Evolutionary conservation across 2,113 vertebrate species (phyloP).

Genomic region (Callopanchax toddi): DNA sequence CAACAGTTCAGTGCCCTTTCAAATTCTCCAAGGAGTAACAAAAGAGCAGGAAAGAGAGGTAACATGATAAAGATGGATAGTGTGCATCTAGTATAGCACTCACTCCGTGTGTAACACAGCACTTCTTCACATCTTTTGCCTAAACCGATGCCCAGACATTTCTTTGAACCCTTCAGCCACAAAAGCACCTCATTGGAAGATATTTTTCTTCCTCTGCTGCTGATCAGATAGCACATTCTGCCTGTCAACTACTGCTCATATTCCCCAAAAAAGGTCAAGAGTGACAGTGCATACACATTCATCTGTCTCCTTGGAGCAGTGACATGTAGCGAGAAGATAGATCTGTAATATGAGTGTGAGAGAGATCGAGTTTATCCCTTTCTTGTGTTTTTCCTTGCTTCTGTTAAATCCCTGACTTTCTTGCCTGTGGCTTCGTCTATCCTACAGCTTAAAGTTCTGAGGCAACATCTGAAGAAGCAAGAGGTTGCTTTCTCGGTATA

Average conservation of each 20-base stretch:
- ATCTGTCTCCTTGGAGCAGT: slow-evolving; percentile 35
- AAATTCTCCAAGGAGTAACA: slow-evolving; percentile 55
- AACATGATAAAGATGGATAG: slow-evolving; percentile 62
- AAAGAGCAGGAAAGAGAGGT: slow-evolving; percentile 53
- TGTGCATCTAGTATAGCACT: slow-evolving; percentile 30
- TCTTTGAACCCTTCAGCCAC: slow-evolving; percentile 15
- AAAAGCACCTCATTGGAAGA: slow-evolving; percentile 8
- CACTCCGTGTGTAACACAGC: slow-evolving; percentile 28
- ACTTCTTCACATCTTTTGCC: slow-evolving; percentile 2
- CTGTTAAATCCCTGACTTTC: slow-evolving; percentile 46
- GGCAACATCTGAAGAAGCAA: neutral
- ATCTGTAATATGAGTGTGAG: slow-evolving; percentile 47
- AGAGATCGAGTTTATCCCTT: slow-evolving; percentile 18
- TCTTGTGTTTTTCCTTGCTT: slow-evolving; percentile 16
- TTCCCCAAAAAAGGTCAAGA: slow-evolving; percentile 7
- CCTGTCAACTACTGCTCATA: slow-evolving; percentile 19
- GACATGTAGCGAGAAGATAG: slow-evolving; percentile 35
- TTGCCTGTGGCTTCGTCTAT: slow-evolving; percentile 25
- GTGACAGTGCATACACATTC: slow-evolving; percentile 11
- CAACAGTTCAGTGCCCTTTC: slow-evolving; percentile 41
- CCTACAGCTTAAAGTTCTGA: neutral
- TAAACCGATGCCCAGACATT: slow-evolving; percentile 23
- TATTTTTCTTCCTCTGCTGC: slow-evolving; percentile 9
- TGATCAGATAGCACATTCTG: slow-evolving; percentile 17
- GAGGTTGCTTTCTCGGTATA: neutral